These are phyloP conservation scores for Gallinago stenura DNA, from an alignment of 2,797 vertebrate species.

Conservation along the genomic window DNA sequence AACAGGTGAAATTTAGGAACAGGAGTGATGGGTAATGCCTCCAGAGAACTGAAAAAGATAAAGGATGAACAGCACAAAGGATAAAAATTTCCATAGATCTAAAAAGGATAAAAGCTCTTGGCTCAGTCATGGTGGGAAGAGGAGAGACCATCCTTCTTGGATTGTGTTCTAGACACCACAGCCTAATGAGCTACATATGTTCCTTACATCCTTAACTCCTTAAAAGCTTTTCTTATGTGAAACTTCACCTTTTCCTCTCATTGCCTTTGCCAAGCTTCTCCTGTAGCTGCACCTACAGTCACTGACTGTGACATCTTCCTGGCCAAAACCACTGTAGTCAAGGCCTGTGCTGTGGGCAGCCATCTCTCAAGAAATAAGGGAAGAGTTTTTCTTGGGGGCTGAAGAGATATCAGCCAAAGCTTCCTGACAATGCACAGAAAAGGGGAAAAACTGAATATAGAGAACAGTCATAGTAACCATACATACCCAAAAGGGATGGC, in stretches of 20 bases:
- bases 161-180: background rate
- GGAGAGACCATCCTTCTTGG: background rate
- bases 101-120: background rate
- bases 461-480: background rate
- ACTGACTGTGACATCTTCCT: background rate
- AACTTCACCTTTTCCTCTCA: background rate
- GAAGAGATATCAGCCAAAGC: background rate
- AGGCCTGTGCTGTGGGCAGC: background rate
- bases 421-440: background rate
- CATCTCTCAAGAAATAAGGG: background rate
- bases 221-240: background rate
- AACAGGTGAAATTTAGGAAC: background rate
- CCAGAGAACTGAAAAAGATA: background rate
- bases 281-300: background rate
- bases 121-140: background rate
- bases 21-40: background rate
- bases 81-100: background rate
- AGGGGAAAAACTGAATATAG: background rate
- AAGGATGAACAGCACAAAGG: background rate
- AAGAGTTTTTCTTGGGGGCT: background rate
- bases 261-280: background rate
- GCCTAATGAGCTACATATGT: background rate
- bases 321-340: background rate
- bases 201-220: background rate
- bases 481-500: background rate